These are phyloP conservation scores for Monopis laevigella DNA, from an alignment of 2,888 invertebrate genomes.

Conservation along the genomic window DNA sequence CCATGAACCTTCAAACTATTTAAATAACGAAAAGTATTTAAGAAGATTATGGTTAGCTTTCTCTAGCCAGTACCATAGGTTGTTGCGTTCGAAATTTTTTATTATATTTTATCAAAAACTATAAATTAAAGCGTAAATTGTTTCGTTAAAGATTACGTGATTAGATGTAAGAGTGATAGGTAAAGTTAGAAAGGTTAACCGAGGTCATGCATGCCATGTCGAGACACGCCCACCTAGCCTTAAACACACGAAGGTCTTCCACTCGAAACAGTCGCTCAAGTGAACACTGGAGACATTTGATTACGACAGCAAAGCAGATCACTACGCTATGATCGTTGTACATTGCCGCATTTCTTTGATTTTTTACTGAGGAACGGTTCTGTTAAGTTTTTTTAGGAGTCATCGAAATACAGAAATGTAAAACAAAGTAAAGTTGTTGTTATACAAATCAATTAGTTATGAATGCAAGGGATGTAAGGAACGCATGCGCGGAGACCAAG, in stretches of 20 bases:
- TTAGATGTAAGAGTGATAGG: not conserved
- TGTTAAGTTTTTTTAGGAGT: not conserved
- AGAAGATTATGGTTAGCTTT: no score
- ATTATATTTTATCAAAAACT: no score
- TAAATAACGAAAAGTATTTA: no score
- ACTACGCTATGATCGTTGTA: not conserved
- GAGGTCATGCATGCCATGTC: conserved; percentile 35
- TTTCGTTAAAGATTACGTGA: no score
- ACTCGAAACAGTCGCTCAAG: conserved; percentile 6
- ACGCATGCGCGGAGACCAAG: conserved; percentile 53
- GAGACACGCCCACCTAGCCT: conserved; percentile 31
- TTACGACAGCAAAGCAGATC: not conserved
- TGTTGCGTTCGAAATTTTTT: no score
- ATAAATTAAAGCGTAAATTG: no score
- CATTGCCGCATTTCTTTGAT: not conserved
- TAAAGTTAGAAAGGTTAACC: conserved; percentile 21
- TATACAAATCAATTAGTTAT: conserved; percentile 35
- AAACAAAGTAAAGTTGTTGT: conserved; percentile 4
- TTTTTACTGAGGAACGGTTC: no score
- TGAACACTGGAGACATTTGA: not conserved
- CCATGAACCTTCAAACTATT: no score
- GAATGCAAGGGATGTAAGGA: conserved; percentile 46
- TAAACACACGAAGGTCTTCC: conserved; percentile 8
- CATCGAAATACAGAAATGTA: not conserved
- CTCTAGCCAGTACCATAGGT: no score